Evolutionary conservation across 2,113 vertebrate species (phyloP).

Genomic region (Paramisgurnus dabryanus): DNA sequence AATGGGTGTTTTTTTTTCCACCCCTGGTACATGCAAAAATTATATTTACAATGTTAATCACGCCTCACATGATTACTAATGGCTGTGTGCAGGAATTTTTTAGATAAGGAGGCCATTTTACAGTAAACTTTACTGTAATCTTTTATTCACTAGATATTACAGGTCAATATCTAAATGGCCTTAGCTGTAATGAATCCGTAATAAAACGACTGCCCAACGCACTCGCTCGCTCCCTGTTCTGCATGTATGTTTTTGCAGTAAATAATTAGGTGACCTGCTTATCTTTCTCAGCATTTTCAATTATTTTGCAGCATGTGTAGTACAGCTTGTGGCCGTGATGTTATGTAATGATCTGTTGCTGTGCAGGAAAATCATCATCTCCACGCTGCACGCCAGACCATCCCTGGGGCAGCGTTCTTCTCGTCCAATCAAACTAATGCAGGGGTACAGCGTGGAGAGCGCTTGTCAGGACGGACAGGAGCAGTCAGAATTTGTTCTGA

Average conservation of each 20-base stretch:
- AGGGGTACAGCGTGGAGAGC: constrained; percentile 9
- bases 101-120: constrained; percentile 87
- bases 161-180: constrained; percentile 86
- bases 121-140: constrained; percentile 82
- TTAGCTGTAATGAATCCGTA: constrained; percentile 90
- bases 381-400: background rate
- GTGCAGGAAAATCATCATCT: constrained; percentile 6
- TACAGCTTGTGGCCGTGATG: constrained; percentile 9
- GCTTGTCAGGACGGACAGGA: constrained; percentile 3
- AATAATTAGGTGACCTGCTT: constrained; percentile 79
- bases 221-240: background rate
- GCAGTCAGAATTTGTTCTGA: constrained; percentile 9
- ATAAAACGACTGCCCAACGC: constrained; percentile 87
- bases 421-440: constrained; percentile 38
- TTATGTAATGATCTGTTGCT: constrained; percentile 36
- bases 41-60: too few relatives aligned
- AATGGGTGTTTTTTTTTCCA: too few relatives aligned
- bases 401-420: constrained; percentile 26
- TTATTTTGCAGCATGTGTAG: constrained; percentile 30
- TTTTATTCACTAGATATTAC: constrained; percentile 93
- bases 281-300: constrained; percentile 60
- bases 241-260: constrained; percentile 56
- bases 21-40: too few relatives aligned
- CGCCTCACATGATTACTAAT: constrained; percentile 62
- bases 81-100: constrained; percentile 78